phyloP scores from a whole-genome alignment of 2,797 vertebrate genomes.

The Apodemus agrarius region DNA sequence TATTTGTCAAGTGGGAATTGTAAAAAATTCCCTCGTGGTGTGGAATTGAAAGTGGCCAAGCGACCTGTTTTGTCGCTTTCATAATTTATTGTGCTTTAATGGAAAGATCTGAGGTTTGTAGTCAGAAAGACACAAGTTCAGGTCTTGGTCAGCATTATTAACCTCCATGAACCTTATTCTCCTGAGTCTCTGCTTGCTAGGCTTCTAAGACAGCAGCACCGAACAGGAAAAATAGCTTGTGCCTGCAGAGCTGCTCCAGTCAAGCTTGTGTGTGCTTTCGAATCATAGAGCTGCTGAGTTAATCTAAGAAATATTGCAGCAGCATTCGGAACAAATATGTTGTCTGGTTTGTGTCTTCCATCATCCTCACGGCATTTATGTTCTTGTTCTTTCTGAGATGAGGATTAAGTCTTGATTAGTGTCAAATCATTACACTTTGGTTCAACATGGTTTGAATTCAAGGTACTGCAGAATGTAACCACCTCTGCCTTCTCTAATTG shows the following conservation, averaged over 20 bases:
- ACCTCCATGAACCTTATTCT: conserved; percentile 55
- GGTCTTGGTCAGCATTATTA: conserved; percentile 54
- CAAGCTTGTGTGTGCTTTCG: not conserved
- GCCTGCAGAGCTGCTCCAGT: not conserved
- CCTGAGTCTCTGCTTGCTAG: not conserved
- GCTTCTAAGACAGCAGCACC: not conserved
- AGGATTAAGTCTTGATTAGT: conserved; percentile 47
- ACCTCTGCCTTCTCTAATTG: not conserved
- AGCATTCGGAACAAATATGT: not conserved
- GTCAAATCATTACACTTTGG: conserved; percentile 20
- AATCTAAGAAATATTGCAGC: conserved; percentile 29
- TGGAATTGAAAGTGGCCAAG: conserved; percentile 12
- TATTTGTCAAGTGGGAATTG: conserved; percentile 51
- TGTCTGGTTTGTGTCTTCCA: not conserved
- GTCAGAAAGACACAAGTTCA: conserved; percentile 49
- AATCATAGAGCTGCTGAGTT: not conserved
- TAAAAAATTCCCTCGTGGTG: not conserved
- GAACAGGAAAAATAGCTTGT: not conserved
- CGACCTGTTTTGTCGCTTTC: conserved; percentile 47
- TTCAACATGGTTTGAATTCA: not conserved
- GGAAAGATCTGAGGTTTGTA: conserved; percentile 41
- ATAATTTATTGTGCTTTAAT: conserved; percentile 62
- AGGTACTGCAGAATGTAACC: conserved; percentile 19
- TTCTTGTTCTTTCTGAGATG: conserved; percentile 11
- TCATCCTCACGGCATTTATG: not conserved